Conservation (phyloP, 2,888 invertebrate species). For the Adelognathus sp. region DNA sequence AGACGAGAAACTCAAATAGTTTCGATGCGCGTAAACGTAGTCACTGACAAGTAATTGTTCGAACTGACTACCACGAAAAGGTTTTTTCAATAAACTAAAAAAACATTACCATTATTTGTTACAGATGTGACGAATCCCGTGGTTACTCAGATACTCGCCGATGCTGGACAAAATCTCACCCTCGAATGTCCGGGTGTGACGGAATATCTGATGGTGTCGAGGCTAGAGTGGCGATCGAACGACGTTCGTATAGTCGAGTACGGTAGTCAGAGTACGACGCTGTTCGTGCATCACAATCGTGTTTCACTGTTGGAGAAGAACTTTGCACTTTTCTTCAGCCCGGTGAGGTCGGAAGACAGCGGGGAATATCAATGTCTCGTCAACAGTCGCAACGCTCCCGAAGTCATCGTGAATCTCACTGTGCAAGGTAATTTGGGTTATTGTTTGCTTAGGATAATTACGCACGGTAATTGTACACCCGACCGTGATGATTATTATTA, state of each 20-base stretch:
- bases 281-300: conserved; percentile 82
- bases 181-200: conserved; percentile 87
- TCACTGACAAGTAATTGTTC: too few relatives aligned
- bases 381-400: conserved; percentile 86
- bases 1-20: too few relatives aligned
- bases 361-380: conserved; percentile 87
- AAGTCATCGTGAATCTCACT: conserved; percentile 85
- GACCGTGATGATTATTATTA: not conserved
- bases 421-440: conserved; percentile 84
- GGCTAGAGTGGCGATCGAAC: conserved; percentile 84
- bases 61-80: not conserved
- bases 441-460: conserved; percentile 7
- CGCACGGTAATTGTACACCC: not conserved
- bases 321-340: conserved; percentile 85
- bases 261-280: conserved; percentile 82
- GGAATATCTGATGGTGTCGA: conserved; percentile 85
- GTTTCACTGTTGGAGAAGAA: conserved; percentile 84
- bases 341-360: conserved; percentile 85
- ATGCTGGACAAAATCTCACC: conserved; percentile 86
- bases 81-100: conserved; percentile 3
- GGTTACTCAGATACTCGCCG: conserved; percentile 84
- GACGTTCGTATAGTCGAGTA: conserved; percentile 82
- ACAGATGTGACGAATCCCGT: conserved; percentile 85
- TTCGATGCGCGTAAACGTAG: too few relatives aligned
- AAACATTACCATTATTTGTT: conserved; percentile 70